Conservation (phyloP, 2,888 invertebrate genomes). For the Phalera bucephala region DNA sequence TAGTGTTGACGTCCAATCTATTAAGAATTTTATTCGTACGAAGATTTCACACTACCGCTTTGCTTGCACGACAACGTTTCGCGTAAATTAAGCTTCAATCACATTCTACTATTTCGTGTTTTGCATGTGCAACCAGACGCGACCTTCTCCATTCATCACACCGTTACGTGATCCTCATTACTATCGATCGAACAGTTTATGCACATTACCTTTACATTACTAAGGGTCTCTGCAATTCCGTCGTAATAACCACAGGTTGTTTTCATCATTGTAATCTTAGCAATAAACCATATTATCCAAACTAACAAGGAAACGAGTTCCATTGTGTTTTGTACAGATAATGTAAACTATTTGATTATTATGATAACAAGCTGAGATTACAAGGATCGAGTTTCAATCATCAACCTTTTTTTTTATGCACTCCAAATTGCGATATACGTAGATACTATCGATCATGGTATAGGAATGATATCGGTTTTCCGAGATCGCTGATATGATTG, state of each 20-base stretch:
- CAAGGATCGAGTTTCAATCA: constrained; percentile 26
- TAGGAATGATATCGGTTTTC: background rate
- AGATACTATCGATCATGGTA: background rate
- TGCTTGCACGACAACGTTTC: background rate
- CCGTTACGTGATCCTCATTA: constrained; percentile 29
- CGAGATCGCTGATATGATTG: background rate
- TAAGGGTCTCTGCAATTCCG: constrained; percentile 29
- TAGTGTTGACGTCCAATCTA: constrained; percentile 6
- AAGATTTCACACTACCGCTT: constrained; percentile 7
- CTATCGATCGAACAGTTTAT: constrained; percentile 6
- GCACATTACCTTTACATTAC: too few relatives aligned
- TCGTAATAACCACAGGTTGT: constrained; percentile 29
- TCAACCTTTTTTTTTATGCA: constrained; percentile 16
- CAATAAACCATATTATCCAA: constrained; percentile 51
- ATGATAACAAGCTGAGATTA: constrained; percentile 49
- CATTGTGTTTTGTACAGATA: constrained; percentile 56
- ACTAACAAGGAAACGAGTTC: constrained; percentile 54
- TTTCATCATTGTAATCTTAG: constrained; percentile 45
- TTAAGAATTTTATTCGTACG: background rate
- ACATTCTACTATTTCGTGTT: constrained; percentile 10
- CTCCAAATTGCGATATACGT: background rate
- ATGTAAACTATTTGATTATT: constrained; percentile 53
- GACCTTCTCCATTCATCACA: constrained; percentile 29
- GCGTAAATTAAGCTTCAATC: constrained; percentile 21
- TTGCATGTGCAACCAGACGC: constrained; percentile 17